These are phyloP conservation scores for Hydractinia symbiolongicarpus DNA, from an alignment of 30 jellyfish, hydroid and myxozoan genomes.

Conservation along the genomic window DNA sequence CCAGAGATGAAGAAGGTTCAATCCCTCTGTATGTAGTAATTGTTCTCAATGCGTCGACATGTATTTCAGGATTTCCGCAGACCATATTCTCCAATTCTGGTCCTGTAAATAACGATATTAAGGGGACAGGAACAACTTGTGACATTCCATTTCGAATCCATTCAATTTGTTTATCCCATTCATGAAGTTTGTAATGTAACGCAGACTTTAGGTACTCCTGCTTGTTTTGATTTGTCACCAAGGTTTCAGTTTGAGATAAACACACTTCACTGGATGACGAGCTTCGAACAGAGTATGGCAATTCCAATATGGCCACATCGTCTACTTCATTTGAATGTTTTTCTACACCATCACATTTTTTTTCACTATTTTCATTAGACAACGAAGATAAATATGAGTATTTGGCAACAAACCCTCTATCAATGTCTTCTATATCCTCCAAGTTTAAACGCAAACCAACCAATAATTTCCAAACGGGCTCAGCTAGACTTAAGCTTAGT, in stretches of 20 bases:
- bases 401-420: conserved; percentile 62
- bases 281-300: conserved; percentile 53
- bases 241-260: conserved; percentile 38
- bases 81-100: conserved; percentile 73
- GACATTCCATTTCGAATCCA: conserved; percentile 86
- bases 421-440: conserved; percentile 67
- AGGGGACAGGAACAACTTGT: conserved; percentile 73
- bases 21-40: conserved; percentile 67
- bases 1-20: conserved; percentile 59
- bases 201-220: conserved; percentile 43
- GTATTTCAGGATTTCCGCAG: conserved; percentile 84
- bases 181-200: conserved; percentile 45
- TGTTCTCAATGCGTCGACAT: conserved; percentile 61
- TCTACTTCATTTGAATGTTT: conserved; percentile 43
- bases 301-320: conserved; percentile 37
- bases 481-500: conserved; percentile 64
- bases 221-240: conserved; percentile 37
- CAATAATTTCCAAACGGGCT: conserved; percentile 83
- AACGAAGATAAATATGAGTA: conserved; percentile 23
- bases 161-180: conserved; percentile 59
- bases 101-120: conserved; percentile 54
- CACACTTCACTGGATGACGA: conserved; percentile 38
- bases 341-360: neutral
- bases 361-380: neutral
- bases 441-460: conserved; percentile 51